A percentile compares a stretch with the other conserved stretches of the same genome.
Conservation (phyloP, 2,888 invertebrate species). For the Parapristionchus giblindavisi region DNA sequence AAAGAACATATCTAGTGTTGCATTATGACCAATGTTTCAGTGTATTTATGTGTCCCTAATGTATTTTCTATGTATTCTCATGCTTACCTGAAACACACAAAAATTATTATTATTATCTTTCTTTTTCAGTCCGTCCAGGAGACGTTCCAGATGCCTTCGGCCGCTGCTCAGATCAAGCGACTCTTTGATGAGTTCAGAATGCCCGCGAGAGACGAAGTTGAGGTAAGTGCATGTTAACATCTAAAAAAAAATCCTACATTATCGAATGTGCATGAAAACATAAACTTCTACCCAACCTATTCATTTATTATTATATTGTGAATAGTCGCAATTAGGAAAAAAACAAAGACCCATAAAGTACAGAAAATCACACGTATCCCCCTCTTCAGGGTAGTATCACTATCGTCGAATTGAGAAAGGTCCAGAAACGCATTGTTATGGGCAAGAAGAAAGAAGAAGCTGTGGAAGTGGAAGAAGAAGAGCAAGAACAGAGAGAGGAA, state of each 20-base stretch:
- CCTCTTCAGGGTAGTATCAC: slow-evolving; percentile 3
- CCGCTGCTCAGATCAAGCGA: slow-evolving; percentile 39
- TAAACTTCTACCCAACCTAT: too few species aligned
- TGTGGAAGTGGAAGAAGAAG: not conserved
- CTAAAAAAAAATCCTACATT: not conserved
- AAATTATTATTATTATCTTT: too few species aligned
- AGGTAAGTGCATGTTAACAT: not conserved
- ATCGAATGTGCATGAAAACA: not conserved
- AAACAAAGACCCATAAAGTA: not conserved
- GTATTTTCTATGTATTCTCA: too few species aligned
- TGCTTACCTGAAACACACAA: too few species aligned
- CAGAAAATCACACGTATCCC: not conserved
- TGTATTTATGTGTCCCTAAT: too few species aligned
- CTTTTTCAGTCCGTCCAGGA: slow-evolving; percentile 32
- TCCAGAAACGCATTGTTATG: slow-evolving; percentile 8
- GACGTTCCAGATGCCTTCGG: slow-evolving; percentile 38
- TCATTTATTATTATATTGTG: too few species aligned
- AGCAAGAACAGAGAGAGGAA: slow-evolving; percentile 15
- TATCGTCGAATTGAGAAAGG: not conserved
- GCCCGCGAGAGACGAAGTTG: slow-evolving; percentile 39
- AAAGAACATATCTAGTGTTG: too few species aligned
- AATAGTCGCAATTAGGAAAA: too few species aligned
- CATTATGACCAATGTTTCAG: too few species aligned
- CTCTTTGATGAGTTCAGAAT: slow-evolving; percentile 45
- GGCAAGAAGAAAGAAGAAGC: not conserved